Evolutionary conservation across 1,140 invertebrate genomes (phyloP).

Genomic region (Aporrectodea caliginosa): DNA sequence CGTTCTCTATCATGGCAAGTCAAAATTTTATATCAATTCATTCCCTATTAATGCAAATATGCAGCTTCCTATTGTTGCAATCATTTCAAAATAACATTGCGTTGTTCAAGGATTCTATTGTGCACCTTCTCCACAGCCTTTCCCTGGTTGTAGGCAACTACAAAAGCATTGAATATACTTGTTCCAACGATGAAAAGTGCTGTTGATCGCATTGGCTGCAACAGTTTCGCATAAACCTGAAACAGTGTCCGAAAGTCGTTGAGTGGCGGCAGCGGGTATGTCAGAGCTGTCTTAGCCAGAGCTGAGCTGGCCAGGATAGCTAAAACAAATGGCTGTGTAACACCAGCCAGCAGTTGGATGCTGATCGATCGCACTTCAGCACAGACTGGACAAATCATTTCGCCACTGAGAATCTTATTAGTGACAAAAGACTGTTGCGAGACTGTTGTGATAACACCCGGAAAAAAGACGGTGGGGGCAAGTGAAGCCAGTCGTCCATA

Average conservation of each 20-base stretch:
- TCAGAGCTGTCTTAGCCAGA: neutral
- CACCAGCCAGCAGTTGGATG: neutral
- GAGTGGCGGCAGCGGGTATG: neutral
- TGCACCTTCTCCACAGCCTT: neutral
- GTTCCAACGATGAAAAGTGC: neutral
- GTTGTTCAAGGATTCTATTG: neutral
- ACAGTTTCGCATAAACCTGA: neutral
- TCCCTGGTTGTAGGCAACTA: neutral
- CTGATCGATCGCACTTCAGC: neutral
- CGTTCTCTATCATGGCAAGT: no score
- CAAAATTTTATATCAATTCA: no score
- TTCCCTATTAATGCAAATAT: no score
- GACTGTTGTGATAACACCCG: neutral
- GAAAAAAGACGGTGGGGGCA: neutral
- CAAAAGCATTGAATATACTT: neutral
- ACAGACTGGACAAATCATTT: neutral
- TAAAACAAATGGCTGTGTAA: neutral
- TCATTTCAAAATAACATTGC: neutral
- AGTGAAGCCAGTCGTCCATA: neutral
- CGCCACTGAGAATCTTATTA: neutral
- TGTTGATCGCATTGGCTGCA: neutral
- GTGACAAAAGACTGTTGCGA: neutral
- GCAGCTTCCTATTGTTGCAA: no score
- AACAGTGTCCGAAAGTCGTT: neutral
- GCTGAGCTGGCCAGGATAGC: neutral